Base-by-base conservation (phyloP, 2,797 vertebrate species). In the Cyprinodon diabolis region DNA sequence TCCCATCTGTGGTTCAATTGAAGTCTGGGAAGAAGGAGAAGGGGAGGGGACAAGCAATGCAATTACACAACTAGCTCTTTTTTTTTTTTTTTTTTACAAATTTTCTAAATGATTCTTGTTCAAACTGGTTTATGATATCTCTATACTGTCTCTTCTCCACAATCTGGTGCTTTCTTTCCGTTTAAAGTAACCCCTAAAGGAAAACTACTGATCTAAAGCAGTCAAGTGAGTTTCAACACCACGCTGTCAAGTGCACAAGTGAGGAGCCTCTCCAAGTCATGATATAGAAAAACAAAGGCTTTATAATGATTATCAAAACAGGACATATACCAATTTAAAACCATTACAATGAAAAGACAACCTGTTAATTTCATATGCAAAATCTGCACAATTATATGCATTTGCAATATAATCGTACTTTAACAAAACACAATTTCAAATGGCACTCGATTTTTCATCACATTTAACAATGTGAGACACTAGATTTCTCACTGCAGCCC, bases 1-100 rank as follows among this genome's bases (percentile, higher is more conserved):
- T 86, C 86, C 81, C 79, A 45, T 84, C 85, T 91, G 92, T 86
- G 86, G 86, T 87, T 92, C 87, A 71, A 30, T 81, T 72, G 79
- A 65, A 84, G 82, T 80, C 84, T 78, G 80, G 90, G 87, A 86
- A 84, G 78, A 86, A 75, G 60, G 0, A 15, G 67, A 40, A 69
- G 68, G 66, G 49, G 56, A 49, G 74, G 69, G 25, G 25, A 25
- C 54, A 23, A n/a, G 70, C 69, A 35, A 69, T 3, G 72, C 88
- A 89, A 92, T 93, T 92, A 91, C 92, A 92, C 91, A 94, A 93
- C 92, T 80, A 86, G 84, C 91, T 91, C 90, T 85, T 87, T 3
- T n/a, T 62, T 49, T 49, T 49, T 12, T 40, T 40, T 13, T 48
- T 14, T 48, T 48, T 48, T 48, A 56, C 55, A 23, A 85, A 90